Percentiles rank a stretch among this genome's conserved stretches.
phyloP scores from a whole-genome alignment of 2,888 invertebrate genomes.

The Rhaphigaster nebulosa region DNA sequence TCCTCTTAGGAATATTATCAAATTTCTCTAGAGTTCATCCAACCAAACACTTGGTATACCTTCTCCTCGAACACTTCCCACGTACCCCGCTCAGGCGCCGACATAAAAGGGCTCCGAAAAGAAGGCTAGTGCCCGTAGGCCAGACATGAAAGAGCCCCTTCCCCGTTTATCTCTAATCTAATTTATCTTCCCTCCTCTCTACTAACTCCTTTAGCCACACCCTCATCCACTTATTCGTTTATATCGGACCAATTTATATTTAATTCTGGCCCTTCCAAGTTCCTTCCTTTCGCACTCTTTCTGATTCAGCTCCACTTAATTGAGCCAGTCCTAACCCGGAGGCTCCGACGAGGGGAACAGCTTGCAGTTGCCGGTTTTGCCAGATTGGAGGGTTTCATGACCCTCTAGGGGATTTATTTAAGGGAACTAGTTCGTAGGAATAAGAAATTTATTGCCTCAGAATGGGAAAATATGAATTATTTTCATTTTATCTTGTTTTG shows the following conservation, averaged over 20 bases:
- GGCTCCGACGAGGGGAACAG: neutral
- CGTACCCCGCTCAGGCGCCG: neutral
- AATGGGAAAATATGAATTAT: neutral
- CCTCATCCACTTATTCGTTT: conserved; percentile 50
- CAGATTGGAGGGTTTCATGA: neutral
- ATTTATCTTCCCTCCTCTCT: conserved; percentile 34
- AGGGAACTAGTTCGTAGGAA: neutral
- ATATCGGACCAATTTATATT: conserved; percentile 48
- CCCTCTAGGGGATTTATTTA: neutral
- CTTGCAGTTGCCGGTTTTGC: neutral
- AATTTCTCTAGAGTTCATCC: neutral
- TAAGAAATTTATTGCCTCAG: neutral
- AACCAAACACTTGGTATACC: neutral
- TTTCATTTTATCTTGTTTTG: neutral
- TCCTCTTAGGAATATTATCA: neutral
- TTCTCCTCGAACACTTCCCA: neutral
- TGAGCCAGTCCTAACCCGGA: conserved; percentile 4
- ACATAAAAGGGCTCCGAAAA: neutral
- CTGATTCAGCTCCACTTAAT: conserved; percentile 46
- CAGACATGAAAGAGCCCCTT: conserved; percentile 44
- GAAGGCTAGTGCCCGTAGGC: conserved; percentile 27
- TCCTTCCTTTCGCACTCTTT: conserved; percentile 39
- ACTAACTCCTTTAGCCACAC: conserved; percentile 49
- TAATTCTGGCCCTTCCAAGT: conserved; percentile 31
- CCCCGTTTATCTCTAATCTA: conserved; percentile 47